Conservation (phyloP, 2,113 vertebrate genomes). For the zebrafish (Danio rerio) region DNA sequence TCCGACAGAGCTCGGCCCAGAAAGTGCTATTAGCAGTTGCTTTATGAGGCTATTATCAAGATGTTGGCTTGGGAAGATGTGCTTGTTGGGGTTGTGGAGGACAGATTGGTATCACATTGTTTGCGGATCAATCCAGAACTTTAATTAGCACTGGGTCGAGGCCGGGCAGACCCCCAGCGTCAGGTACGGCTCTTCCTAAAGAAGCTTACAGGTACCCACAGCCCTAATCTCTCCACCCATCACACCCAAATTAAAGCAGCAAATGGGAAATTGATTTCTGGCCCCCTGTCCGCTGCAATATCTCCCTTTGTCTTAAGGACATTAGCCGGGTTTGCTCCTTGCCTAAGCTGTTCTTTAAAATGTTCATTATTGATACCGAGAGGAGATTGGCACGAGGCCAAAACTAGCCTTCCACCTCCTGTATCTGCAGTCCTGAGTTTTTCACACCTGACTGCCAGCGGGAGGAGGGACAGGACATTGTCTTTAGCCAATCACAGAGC, state of each 20-base stretch:
- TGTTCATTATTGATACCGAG: slow-evolving; percentile 79
- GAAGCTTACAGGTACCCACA: slow-evolving; percentile 78
- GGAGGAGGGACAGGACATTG: slow-evolving; percentile 15
- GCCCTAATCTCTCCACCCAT: slow-evolving; percentile 81
- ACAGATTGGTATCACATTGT: slow-evolving; percentile 81
- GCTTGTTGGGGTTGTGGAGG: slow-evolving; percentile 75
- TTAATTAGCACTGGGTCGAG: slow-evolving; percentile 79
- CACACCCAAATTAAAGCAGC: slow-evolving; percentile 82
- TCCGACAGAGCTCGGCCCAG: slow-evolving; percentile 15
- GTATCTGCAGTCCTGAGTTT: slow-evolving; percentile 28
- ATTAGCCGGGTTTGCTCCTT: slow-evolving; percentile 78
- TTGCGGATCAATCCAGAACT: slow-evolving; percentile 81
- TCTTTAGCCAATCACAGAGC: slow-evolving; percentile 30
- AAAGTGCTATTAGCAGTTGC: slow-evolving; percentile 64
- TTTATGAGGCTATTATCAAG: slow-evolving; percentile 75
- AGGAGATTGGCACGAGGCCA: slow-evolving; percentile 68
- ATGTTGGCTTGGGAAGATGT: slow-evolving; percentile 66
- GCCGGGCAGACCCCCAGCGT: slow-evolving; percentile 63
- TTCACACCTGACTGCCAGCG: slow-evolving; percentile 49
- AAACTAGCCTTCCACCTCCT: slow-evolving; percentile 55
- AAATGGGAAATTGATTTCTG: slow-evolving; percentile 88
- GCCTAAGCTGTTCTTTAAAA: slow-evolving; percentile 83
- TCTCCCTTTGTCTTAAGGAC: slow-evolving; percentile 86
- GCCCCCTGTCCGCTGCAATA: slow-evolving; percentile 79
- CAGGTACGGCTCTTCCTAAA: slow-evolving; percentile 77